phyloP scores from a whole-genome alignment of 53 echinoderm and acorn worm genomes.

The Paracentrotus lividus region DNA sequence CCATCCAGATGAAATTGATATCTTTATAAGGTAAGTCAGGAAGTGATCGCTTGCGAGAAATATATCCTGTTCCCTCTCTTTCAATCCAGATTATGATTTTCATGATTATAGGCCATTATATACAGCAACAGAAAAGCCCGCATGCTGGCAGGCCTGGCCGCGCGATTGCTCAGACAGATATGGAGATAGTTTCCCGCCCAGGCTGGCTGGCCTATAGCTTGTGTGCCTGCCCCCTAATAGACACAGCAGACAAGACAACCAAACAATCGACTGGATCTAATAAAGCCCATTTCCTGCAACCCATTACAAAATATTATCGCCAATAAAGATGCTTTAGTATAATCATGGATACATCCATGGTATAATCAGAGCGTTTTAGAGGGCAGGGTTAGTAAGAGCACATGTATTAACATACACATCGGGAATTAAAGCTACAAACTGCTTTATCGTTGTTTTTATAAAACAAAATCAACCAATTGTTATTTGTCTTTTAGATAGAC shows the following conservation, averaged over 20 bases:
- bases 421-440: background rate
- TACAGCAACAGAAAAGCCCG: background rate
- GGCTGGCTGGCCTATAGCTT: slow-evolving; percentile 4
- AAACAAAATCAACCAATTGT: background rate
- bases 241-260: slow-evolving; percentile 63
- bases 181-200: slow-evolving; percentile 11
- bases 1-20: slow-evolving; percentile 18
- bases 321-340: slow-evolving; percentile 50
- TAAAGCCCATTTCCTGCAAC: slow-evolving; percentile 63
- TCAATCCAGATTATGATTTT: background rate
- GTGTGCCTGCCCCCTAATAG: background rate
- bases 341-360: too few relatives aligned
- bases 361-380: background rate
- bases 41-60: slow-evolving; percentile 48
- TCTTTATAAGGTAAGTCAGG: slow-evolving; percentile 62
- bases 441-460: background rate
- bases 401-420: background rate
- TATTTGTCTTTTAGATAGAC: too few relatives aligned
- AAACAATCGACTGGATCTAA: slow-evolving; percentile 58
- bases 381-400: background rate
- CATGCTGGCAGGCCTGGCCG: background rate
- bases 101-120: background rate
- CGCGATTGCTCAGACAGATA: background rate
- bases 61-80: slow-evolving; percentile 64
- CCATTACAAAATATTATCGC: slow-evolving; percentile 58